Conservation (phyloP, 2,113 vertebrate genomes). For the Clarias gariepinus region DNA sequence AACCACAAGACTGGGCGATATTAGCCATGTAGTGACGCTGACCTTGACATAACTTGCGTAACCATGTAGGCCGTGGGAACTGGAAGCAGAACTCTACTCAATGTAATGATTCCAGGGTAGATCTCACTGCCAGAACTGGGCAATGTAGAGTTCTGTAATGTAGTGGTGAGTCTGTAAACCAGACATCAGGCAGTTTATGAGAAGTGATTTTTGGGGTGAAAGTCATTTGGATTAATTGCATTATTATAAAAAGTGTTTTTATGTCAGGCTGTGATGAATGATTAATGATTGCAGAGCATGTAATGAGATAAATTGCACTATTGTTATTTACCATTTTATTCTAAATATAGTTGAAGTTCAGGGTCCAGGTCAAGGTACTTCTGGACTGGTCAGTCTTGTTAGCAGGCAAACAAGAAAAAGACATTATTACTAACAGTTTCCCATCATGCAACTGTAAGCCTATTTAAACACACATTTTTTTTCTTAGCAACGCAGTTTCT, state of each 20-base stretch:
- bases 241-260: not conserved
- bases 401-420: not conserved
- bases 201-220: constrained; percentile 10
- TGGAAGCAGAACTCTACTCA: constrained; percentile 42
- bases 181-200: not conserved
- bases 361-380: not conserved
- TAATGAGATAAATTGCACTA: not conserved
- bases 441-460: not conserved
- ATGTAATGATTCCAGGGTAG: constrained; percentile 28
- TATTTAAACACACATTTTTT: not conserved
- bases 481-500: not conserved
- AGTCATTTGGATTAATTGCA: not conserved
- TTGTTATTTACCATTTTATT: not conserved
- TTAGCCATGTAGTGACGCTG: constrained; percentile 58
- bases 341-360: not conserved
- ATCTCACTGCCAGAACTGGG: constrained; percentile 33
- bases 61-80: constrained; percentile 75
- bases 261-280: not conserved
- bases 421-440: not conserved
- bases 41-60: constrained; percentile 70
- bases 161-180: not conserved
- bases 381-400: not conserved
- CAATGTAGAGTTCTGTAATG: not conserved
- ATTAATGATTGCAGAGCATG: not conserved
- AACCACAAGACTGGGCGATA: constrained; percentile 42